Evolutionary conservation across 2,888 invertebrate species (phyloP).

Genomic region (Blastobasis lacticolella): DNA sequence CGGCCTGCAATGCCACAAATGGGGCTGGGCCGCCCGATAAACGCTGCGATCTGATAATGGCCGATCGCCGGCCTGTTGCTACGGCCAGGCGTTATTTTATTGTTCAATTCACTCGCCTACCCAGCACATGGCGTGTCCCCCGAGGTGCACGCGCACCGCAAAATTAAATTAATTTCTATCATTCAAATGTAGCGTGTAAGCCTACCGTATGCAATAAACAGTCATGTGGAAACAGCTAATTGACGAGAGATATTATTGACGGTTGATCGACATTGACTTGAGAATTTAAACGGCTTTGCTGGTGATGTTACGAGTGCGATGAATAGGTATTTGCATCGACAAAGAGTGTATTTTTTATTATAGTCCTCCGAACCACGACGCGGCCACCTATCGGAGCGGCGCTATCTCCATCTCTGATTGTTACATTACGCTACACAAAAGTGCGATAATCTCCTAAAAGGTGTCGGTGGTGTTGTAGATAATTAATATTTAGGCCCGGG

Average conservation of each 20-base stretch:
- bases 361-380: slow-evolving; percentile 15
- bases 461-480: slow-evolving; percentile 66
- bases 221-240: not conserved
- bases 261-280: no score
- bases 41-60: slow-evolving; percentile 25
- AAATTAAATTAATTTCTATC: slow-evolving; percentile 60
- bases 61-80: slow-evolving; percentile 33
- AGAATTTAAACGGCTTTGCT: no score
- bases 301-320: no score
- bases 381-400: slow-evolving; percentile 22
- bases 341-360: no score
- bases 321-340: no score
- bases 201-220: not conserved
- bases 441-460: slow-evolving; percentile 70
- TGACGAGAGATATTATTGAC: no score
- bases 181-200: slow-evolving; percentile 27
- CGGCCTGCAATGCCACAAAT: no score
- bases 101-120: slow-evolving; percentile 26
- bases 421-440: slow-evolving; percentile 49
- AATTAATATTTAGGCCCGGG: slow-evolving; percentile 68
- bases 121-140: slow-evolving; percentile 55
- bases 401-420: slow-evolving; percentile 58
- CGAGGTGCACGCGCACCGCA: slow-evolving; percentile 46
- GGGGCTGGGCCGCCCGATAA: no score
- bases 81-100: slow-evolving; percentile 27